Percentiles rank a stretch among this genome's conserved stretches.
phyloP scores from a whole-genome alignment of 1,140 invertebrate genomes.

The Bemisia tabaci region DNA sequence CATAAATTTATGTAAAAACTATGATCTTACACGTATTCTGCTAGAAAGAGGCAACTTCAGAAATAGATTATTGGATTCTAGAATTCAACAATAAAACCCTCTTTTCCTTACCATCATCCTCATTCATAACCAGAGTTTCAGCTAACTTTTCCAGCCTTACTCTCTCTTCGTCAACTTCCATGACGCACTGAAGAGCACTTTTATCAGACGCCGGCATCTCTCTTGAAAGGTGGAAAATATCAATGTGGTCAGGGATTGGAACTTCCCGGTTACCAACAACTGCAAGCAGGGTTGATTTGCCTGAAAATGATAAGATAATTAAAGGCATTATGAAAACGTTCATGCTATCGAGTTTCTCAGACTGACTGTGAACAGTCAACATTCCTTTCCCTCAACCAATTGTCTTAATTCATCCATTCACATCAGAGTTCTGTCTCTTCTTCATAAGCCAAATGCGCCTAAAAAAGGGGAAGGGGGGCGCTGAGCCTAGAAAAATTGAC shows the following conservation, averaged over 20 bases:
- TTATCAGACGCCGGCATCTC: constrained; percentile 95
- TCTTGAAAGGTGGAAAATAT: constrained; percentile 93
- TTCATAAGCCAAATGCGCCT: no score
- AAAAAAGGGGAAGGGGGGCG: no score
- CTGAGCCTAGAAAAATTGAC: no score
- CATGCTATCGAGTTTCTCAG: background rate
- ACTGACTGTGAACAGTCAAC: background rate
- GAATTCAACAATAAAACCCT: no score
- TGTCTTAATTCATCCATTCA: no score
- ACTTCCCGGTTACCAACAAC: constrained; percentile 87
- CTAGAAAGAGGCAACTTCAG: no score
- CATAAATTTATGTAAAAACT: no score
- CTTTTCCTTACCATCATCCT: constrained; percentile 59
- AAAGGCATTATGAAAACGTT: background rate
- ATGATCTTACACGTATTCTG: no score
- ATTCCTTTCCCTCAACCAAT: no score
- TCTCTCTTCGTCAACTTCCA: constrained; percentile 95
- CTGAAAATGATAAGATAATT: constrained; percentile 30
- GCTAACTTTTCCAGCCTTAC: constrained; percentile 82
- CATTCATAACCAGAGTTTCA: constrained; percentile 71
- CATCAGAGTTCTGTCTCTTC: no score
- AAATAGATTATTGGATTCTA: no score
- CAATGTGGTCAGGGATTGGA: constrained; percentile 90
- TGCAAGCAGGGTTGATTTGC: constrained; percentile 85
- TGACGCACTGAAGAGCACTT: constrained; percentile 85